These are phyloP conservation scores for Drosophila jambulina DNA, from an alignment of 1,140 invertebrate species.

Conservation along the genomic window DNA sequence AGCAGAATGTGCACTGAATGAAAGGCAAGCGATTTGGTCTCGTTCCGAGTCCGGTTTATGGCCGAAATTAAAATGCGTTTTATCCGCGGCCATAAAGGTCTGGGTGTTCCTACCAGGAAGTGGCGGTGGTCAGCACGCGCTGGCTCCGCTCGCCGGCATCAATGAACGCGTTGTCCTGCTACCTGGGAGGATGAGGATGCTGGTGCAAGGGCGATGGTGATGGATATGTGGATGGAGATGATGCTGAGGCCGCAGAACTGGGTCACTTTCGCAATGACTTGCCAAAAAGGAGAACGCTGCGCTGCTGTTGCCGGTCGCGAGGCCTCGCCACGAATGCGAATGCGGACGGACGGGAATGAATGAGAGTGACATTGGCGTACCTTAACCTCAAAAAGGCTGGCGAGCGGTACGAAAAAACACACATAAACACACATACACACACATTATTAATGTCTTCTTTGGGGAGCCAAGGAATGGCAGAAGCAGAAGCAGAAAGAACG, in stretches of 20 bases:
- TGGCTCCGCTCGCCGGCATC: slow-evolving; percentile 41
- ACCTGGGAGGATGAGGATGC: slow-evolving; percentile 17
- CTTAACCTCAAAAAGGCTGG: slow-evolving; percentile 77
- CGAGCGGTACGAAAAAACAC: slow-evolving; percentile 20
- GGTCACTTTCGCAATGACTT: slow-evolving; percentile 82
- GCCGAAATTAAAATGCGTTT: slow-evolving; percentile 78
- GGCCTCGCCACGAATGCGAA: slow-evolving; percentile 80
- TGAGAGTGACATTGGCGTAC: slow-evolving; percentile 81
- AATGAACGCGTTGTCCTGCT: slow-evolving; percentile 56
- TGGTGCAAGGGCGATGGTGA: slow-evolving; percentile 4
- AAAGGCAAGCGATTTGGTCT: slow-evolving; percentile 51
- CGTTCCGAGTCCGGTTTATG: slow-evolving; percentile 61
- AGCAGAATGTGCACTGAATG: slow-evolving; percentile 63
- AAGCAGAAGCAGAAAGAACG: slow-evolving; percentile 11
- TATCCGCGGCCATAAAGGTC: slow-evolving; percentile 72
- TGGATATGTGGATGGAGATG: slow-evolving; percentile 10
- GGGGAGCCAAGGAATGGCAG: slow-evolving; percentile 48
- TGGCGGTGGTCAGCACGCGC: slow-evolving; percentile 62
- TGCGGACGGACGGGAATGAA: slow-evolving; percentile 65
- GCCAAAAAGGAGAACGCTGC: slow-evolving; percentile 71
- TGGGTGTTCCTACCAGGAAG: slow-evolving; percentile 55
- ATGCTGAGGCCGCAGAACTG: slow-evolving; percentile 53
- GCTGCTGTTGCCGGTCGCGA: slow-evolving; percentile 68
- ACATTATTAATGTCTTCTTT: slow-evolving; percentile 70
- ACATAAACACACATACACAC: slow-evolving; percentile 14